Evolutionary conservation across 2,888 invertebrate species (phyloP).

Genomic region (Leptodirus hochenwartii): DNA sequence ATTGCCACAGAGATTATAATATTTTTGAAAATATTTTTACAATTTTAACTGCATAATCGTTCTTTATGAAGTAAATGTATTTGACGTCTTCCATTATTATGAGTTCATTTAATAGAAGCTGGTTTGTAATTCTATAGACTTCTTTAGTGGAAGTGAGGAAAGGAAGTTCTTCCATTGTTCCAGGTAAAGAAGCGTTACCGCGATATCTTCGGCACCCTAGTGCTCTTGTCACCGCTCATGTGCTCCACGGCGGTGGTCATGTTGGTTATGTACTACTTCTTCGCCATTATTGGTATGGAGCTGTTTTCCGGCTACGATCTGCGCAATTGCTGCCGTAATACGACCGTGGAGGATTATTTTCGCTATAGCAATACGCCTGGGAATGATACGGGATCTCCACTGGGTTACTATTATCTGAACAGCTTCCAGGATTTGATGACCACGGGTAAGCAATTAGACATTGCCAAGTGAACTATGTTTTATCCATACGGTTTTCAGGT

Average conservation of each 20-base stretch:
- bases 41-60: too few species aligned
- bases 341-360: slow-evolving; percentile 73
- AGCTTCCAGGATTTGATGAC: slow-evolving; percentile 62
- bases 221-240: slow-evolving; percentile 65
- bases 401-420: slow-evolving; percentile 77
- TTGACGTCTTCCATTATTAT: too few species aligned
- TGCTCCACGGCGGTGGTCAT: slow-evolving; percentile 69
- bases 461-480: too few species aligned
- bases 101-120: too few species aligned
- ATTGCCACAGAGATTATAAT: too few species aligned
- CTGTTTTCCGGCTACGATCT: slow-evolving; percentile 57
- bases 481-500: too few species aligned
- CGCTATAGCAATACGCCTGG: slow-evolving; percentile 46
- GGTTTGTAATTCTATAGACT: too few species aligned
- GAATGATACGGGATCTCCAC: slow-evolving; percentile 45
- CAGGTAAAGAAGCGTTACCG: slow-evolving; percentile 66
- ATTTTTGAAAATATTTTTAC: too few species aligned
- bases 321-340: slow-evolving; percentile 65
- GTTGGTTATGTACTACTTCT: slow-evolving; percentile 72
- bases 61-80: too few species aligned
- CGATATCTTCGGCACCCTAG: slow-evolving; percentile 68
- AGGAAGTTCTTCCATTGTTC: slow-evolving; percentile 54
- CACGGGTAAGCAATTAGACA: too few species aligned
- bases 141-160: too few species aligned
- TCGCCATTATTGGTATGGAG: slow-evolving; percentile 82